These are phyloP conservation scores for Peromyscus californicus DNA, from an alignment of 2,113 vertebrate species.

Conservation along the genomic window DNA sequence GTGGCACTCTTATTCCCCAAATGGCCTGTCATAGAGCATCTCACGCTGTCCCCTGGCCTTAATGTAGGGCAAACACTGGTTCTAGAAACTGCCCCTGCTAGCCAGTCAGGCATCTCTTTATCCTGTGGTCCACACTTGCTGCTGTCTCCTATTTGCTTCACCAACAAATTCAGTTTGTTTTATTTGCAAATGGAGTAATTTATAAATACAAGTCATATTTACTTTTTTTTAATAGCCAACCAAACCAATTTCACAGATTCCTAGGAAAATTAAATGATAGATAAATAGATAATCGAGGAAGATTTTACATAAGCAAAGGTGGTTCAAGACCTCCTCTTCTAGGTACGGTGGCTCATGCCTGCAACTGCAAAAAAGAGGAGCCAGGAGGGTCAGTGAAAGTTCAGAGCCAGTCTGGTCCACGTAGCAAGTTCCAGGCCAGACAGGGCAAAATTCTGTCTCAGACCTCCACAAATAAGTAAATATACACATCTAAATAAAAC, in stretches of 20 bases:
- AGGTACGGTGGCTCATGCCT: background rate
- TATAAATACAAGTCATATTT: background rate
- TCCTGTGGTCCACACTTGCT: background rate
- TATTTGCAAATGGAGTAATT: background rate
- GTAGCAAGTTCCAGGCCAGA: background rate
- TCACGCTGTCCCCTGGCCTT: background rate
- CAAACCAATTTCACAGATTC: background rate
- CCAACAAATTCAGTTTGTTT: background rate
- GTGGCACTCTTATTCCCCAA: background rate
- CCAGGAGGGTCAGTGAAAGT: background rate
- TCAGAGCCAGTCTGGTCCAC: background rate
- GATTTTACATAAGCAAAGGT: conserved; percentile 13
- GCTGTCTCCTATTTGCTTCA: background rate
- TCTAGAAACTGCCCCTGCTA: background rate
- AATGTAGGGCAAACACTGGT: background rate
- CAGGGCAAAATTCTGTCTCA: background rate
- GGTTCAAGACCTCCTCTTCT: background rate
- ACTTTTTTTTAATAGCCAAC: conserved; percentile 42
- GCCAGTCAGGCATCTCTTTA: background rate
- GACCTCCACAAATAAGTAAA: background rate
- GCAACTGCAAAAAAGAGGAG: background rate
- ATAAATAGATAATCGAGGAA: background rate
- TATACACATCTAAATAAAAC: background rate
- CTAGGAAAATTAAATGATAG: background rate
- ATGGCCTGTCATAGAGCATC: background rate